Evolutionary conservation across 2,113 vertebrate species (phyloP), one percentile per base, ranked within the genome.

Genomic region (Corythaixoides concolor): DNA sequence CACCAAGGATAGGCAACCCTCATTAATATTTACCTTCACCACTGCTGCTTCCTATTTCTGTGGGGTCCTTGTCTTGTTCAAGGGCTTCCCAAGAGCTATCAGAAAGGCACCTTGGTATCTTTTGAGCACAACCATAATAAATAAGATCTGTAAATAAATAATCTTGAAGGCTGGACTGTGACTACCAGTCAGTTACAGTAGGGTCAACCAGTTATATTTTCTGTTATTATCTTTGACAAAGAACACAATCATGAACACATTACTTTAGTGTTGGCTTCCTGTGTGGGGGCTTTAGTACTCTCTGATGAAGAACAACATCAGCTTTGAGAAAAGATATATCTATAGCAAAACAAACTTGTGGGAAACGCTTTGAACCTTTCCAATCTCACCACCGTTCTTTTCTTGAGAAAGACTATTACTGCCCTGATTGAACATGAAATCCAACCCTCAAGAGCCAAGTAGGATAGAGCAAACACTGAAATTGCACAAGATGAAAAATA

Each of bases 401-500:
- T 94, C 30, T 50, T 77, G 82, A 90, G 39, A 9, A 95, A 33
- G 20, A 79, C 50, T 28, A 35, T 43, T 84, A 68, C 62, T 89
- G 37, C 58, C n/a, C 28, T 82, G 14, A 83, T 37, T 69, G 81
- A 92, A 76, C 15, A 50, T 2, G 13, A 93, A 92, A 87, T 93
- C 47, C 21, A 92, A 70, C 39, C 76, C 52, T 45, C 23, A 39
- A 16, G 60, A 95, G 58, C 60, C 70, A 94, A 93, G 50, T 23
- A 66, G 53, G 56, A 52, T 27, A 52, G 17, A 95, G 39, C 58
- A 95, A 91, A 96, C 28, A 60, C 45, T 95, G 91, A 68, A 88
- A 70, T 64, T 81, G 63, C 77, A 93, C 55, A 76, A 52, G 28
- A 55, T 75, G 26, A 96, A 93, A 91, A 96, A 69, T 39, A 74